Conservation (phyloP, 2,113 vertebrate species). For the Prietella phreatophila region DNA sequence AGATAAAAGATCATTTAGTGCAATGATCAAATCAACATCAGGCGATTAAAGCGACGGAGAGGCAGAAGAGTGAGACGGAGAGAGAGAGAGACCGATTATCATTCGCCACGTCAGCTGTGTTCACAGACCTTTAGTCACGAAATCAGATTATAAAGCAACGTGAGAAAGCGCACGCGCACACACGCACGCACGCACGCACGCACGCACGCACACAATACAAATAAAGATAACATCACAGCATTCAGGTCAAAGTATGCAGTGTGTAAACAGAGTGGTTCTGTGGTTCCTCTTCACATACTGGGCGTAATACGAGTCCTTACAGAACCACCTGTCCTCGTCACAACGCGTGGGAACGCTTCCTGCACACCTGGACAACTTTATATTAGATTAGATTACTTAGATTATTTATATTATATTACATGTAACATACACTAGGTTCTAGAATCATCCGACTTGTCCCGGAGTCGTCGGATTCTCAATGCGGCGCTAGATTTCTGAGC, state of each 20-base stretch:
- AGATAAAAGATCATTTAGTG: not conserved
- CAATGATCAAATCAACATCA: not conserved
- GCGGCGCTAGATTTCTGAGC: too few relatives aligned
- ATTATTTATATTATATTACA: too few relatives aligned
- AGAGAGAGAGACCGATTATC: constrained; percentile 56
- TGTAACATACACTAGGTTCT: too few relatives aligned
- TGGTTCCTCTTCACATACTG: too few relatives aligned
- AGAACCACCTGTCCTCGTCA: too few relatives aligned
- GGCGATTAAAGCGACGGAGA: not conserved
- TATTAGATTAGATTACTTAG: too few relatives aligned
- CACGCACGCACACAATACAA: not conserved
- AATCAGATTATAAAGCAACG: constrained; percentile 59
- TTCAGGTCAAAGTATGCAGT: not conserved
- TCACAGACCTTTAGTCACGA: constrained; percentile 65
- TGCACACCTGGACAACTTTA: too few relatives aligned
- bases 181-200: not conserved
- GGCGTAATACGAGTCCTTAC: too few relatives aligned
- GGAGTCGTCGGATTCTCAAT: too few relatives aligned
- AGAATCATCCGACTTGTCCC: too few relatives aligned
- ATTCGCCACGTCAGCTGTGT: constrained; percentile 61
- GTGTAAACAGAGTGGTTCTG: not conserved
- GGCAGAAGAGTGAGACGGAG: constrained; percentile 32
- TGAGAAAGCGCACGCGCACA: not conserved
- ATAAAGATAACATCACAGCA: not conserved
- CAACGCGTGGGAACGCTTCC: too few relatives aligned